Evolutionary conservation across 2,113 vertebrate species (phyloP), one percentile per base, ranked within the genome.

Genomic region (Mola mola): DNA sequence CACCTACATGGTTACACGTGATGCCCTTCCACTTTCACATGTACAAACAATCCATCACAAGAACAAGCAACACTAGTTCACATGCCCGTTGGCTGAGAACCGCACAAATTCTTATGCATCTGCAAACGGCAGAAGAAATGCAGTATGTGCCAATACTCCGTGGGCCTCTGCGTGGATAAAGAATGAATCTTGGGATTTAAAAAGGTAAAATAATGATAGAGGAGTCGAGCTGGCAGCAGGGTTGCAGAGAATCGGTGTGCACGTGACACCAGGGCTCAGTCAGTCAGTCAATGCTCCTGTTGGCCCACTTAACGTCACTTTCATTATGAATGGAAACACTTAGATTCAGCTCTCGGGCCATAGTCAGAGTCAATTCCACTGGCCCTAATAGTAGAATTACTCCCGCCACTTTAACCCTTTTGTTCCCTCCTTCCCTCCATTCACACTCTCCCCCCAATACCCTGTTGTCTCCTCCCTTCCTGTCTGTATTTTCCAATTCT

Each of bases 1-100:
- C 78, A 82, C 80, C 67, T 86, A 80, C 73, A 57, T 70, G 47
- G 77, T 69, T 4, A 72, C 84, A 85, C 72, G 67, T 81, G 82
- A 86, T 58, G 26, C 59, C 52, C 42, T 59, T 71, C 71, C 74
- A 71, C 72, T 74, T 70, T 78, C 59, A 67, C 72, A 75, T 81
- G 70, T 59, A 60, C 70, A 85, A 77, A 78, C 75, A 76, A 67
- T 78, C 43, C 36, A 75, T 82, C 66, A 73, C 66, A 72, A 55
- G 43, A 19, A 52, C 52, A 79, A 43, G 19, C 47, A n/a, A 69
- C 33, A n/a, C 16, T 2, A 9, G 60, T 49, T 52, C 41, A 31
- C 26, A 52, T 58, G 49, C 44, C n/a, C n/a, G n/a, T n/a, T n/a
- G n/a, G n/a, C n/a, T n/a, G n/a, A n/a, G n/a, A n/a, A n/a, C n/a